Evolutionary conservation across 2,113 vertebrate genomes (phyloP), one percentile per base, ranked within the genome.

Genomic region (Lepus timidus): DNA sequence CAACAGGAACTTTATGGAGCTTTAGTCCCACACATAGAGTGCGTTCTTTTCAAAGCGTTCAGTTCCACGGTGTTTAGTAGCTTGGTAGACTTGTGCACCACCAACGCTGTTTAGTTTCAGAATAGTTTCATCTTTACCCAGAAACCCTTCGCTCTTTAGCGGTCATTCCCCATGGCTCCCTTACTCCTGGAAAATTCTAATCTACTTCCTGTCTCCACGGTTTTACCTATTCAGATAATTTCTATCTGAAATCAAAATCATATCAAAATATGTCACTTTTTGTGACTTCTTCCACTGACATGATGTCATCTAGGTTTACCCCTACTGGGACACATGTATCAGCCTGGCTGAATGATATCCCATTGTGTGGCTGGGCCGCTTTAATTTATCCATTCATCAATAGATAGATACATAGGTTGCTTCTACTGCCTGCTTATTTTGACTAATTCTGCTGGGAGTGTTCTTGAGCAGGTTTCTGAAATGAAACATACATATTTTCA

Each of bases 251-350:
- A 67, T 33, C 75, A 78, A 36, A 61, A 51, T n/a, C 62, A 17
- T 64, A 27, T 3, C 55, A 39, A 10, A 36, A 52, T 4, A 3
- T 25, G 52, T 20, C 4, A 7, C 67, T 75, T 55, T 39, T 31
- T 44, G 5, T 9, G 51, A 16, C 52, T 55, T 33, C 33, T 64
- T 71, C 55, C 39, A 55, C 19, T 64, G 27, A n/a, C 23, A 23
- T 27, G 19, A 13, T 52, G n/a, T 33, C 62, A 39, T 70, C 8
- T 36, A 55, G 27, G 14, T 75, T 68, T 20, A 13, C 14, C 51
- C 23, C 19, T 10, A 3, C 4, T 51, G 25, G 36, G 36, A 1
- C 2, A 1, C 1, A 1, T 22, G 1, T 31, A 27, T 52, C 14
- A 55, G 22, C n/a, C 20, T 11, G n/a, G 52, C 16, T 13, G 44